A percentile compares a stretch with the other conserved stretches of the same genome.
phyloP scores from a whole-genome alignment of 2,888 invertebrate species.

The Pammene fasciana region DNA sequence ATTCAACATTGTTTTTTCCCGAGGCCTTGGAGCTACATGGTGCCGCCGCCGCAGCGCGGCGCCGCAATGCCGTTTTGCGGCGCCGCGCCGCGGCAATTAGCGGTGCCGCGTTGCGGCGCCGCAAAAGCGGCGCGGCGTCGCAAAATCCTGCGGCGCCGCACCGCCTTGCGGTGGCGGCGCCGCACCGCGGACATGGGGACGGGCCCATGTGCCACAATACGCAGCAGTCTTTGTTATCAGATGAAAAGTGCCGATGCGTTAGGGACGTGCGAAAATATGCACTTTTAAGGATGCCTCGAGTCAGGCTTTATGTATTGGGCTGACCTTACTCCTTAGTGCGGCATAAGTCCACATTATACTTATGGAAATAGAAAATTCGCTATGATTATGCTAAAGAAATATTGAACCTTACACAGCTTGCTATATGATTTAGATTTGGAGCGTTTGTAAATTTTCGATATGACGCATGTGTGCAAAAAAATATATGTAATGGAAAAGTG shows the following conservation, averaged over 20 bases:
- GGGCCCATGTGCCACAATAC: too few species aligned
- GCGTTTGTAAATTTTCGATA: not conserved
- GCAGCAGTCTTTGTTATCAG: constrained; percentile 11
- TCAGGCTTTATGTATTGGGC: constrained; percentile 6
- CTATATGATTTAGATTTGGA: not conserved
- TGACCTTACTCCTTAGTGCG: not conserved
- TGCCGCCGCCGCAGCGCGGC: too few species aligned
- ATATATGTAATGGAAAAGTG: not conserved
- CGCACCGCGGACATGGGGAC: too few species aligned
- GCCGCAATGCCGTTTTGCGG: too few species aligned
- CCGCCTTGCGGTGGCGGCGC: too few species aligned
- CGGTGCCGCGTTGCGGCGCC: too few species aligned
- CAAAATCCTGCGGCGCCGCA: too few species aligned
- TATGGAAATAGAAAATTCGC: not conserved
- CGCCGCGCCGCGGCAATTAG: too few species aligned
- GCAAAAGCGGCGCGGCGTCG: too few species aligned
- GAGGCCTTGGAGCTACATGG: too few species aligned
- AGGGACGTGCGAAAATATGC: constrained; percentile 20
- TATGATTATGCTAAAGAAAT: not conserved
- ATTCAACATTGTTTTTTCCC: too few species aligned
- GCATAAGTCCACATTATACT: not conserved
- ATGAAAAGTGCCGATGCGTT: not conserved
- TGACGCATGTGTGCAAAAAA: not conserved
- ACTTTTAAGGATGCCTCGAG: constrained; percentile 14
- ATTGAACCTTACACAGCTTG: not conserved